Base-by-base conservation (phyloP, 2,797 vertebrate species). In the Zalophus californianus region DNA sequence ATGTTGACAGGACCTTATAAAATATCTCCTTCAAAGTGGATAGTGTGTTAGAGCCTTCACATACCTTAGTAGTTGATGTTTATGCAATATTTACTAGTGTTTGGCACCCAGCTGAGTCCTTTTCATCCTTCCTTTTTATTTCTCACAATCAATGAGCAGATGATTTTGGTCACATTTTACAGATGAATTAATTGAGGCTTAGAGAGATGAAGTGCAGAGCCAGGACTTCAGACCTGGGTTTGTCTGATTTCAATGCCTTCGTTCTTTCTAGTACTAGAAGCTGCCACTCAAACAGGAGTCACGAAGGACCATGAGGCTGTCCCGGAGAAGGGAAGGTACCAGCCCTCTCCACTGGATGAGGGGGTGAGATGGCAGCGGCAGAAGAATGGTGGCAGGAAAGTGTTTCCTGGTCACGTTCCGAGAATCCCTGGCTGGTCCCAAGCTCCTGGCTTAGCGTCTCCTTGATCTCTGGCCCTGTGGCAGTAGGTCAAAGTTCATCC, bases 401-500 rank as follows among this genome's bases (percentile, higher is more conserved):
- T n/a, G 60, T 79, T 94, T 80, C 85, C 41, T 2, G 44, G 27
- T 54, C 25, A 50, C 52, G 52, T 48, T 86, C 72, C 90, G 88
- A 91, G 78, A 64, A 32, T 79, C 25, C 0, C 18, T 64, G 80
- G 29, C 38, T 77, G 38, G 93, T 20, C 56, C 23, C 80, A 86
- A 66, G 29, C 9, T 35, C 23, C 35, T 78, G 82, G 54, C 16
- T 92, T 32, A n/a, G 11, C 15, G 11, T 38, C 60, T 48, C 1
- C 60, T 86, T 66, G 16, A 60, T 86, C 41, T 86, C 35, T 10
- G 13, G 4, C 25, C 41, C 58, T 32, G 85, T 4, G 82, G 38
- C 25, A 96, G 91, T 96, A 68, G 91, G 91, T 97, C 91, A 91
- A 84, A 96, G 96, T 96, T 97, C 84, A 60, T 32, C 68, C 41